phyloP scores from a whole-genome alignment of 2,113 vertebrate species.

The Sebastes fasciatus region DNA sequence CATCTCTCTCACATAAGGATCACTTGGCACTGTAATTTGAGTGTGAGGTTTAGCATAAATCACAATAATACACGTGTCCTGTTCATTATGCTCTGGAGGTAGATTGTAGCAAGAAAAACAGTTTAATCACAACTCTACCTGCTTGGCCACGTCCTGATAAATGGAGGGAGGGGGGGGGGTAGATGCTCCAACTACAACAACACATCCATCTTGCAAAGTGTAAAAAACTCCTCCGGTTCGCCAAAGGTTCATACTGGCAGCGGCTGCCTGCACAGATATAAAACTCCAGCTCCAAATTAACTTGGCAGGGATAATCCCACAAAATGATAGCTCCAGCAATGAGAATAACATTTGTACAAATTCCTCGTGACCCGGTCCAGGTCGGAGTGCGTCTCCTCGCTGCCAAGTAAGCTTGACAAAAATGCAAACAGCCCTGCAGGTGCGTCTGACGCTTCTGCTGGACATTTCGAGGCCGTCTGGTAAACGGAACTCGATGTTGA shows the following conservation, averaged over 20 bases:
- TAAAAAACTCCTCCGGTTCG: slow-evolving; percentile 26
- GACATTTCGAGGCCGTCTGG: slow-evolving; percentile 54
- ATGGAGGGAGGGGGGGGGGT: slow-evolving; percentile 24
- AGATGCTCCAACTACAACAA: slow-evolving; percentile 40
- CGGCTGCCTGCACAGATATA: slow-evolving; percentile 61
- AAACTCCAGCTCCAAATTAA: slow-evolving; percentile 64
- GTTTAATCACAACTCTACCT: slow-evolving; percentile 66
- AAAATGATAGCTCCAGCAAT: slow-evolving; percentile 52
- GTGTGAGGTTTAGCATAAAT: slow-evolving; percentile 68
- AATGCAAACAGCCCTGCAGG: slow-evolving; percentile 46
- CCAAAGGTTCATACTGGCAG: slow-evolving; percentile 53
- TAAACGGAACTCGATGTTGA: slow-evolving; percentile 62
- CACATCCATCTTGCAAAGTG: slow-evolving; percentile 64
- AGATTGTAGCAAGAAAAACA: slow-evolving; percentile 38
- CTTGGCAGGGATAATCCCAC: slow-evolving; percentile 60
- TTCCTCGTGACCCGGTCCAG: slow-evolving; percentile 44
- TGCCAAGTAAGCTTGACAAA: slow-evolving; percentile 10
- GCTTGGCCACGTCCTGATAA: slow-evolving; percentile 61
- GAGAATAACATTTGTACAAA: slow-evolving; percentile 61
- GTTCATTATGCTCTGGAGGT: slow-evolving; percentile 36
- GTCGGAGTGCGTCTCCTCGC: slow-evolving; percentile 14
- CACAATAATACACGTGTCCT: slow-evolving; percentile 55
- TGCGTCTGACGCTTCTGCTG: slow-evolving; percentile 48
- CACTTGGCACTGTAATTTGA: slow-evolving; percentile 52
- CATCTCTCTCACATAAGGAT: slow-evolving; percentile 45